A percentile compares a stretch with the other conserved stretches of the same genome.
Conservation (phyloP, 2,888 invertebrate genomes). For the Cryptocheilus praepositus region DNA sequence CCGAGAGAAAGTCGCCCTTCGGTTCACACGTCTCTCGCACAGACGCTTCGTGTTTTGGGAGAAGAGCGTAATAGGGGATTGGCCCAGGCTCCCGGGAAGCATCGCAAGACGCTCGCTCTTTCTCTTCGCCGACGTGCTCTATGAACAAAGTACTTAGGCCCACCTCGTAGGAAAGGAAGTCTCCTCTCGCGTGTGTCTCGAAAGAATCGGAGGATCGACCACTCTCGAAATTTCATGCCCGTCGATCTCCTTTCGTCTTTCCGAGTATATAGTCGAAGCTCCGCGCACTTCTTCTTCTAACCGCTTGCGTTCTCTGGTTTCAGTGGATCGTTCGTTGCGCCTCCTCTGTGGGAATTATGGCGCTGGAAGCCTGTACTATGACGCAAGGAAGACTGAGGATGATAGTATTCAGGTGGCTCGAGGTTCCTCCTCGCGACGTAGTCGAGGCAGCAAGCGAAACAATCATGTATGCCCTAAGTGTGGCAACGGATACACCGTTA, state of each 20-base stretch:
- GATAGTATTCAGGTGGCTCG: conserved; percentile 37
- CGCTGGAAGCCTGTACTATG: conserved; percentile 27
- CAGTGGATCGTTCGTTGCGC: conserved; percentile 46
- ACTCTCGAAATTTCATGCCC: not conserved
- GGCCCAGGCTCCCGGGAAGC: no score
- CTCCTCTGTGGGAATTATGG: conserved; percentile 50
- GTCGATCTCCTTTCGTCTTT: not conserved
- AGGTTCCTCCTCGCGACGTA: conserved; percentile 23
- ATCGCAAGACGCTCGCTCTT: no score
- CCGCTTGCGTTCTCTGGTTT: conserved; percentile 47
- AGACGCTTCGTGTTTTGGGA: no score
- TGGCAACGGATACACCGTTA: conserved; percentile 77
- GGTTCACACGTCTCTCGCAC: no score
- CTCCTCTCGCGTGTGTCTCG: no score
- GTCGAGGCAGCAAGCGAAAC: conserved; percentile 32
- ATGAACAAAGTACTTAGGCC: no score
- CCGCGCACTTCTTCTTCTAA: conserved; percentile 30
- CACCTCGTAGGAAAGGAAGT: no score
- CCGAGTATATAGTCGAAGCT: no score
- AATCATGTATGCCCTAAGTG: conserved; percentile 76
- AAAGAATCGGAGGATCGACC: not conserved
- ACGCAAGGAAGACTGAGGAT: conserved; percentile 37
- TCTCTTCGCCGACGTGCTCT: no score
- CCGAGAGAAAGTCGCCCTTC: no score
- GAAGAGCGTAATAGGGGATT: no score